Conservation (phyloP, 2,888 invertebrate genomes). For the Apodemia duryi region DNA sequence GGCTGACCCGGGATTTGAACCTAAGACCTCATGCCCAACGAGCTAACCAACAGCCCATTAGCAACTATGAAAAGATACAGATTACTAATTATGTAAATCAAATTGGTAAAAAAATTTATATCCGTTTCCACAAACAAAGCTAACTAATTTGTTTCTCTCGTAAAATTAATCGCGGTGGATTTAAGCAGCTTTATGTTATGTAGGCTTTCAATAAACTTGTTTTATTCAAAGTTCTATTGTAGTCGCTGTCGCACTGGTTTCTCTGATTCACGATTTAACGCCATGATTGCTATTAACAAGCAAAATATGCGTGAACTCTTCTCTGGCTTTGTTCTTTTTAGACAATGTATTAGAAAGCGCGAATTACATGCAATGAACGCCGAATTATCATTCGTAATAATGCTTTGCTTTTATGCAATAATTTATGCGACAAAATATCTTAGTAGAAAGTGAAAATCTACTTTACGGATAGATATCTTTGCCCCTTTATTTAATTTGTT, state of each 20-base stretch:
- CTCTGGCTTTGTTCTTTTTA: constrained; percentile 34
- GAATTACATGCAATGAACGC: constrained; percentile 24
- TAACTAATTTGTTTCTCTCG: too few relatives aligned
- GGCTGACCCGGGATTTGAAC: too few relatives aligned
- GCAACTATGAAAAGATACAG: too few relatives aligned
- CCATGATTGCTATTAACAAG: constrained; percentile 42
- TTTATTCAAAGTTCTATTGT: constrained; percentile 37
- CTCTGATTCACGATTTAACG: constrained; percentile 45
- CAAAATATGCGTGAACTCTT: constrained; percentile 39
- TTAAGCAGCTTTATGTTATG: not conserved
- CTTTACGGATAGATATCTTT: too few relatives aligned
- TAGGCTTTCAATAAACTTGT: constrained; percentile 40
- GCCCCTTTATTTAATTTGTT: too few relatives aligned
- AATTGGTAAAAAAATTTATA: too few relatives aligned
- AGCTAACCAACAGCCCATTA: too few relatives aligned
- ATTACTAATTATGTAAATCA: too few relatives aligned
- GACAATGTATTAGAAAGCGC: constrained; percentile 41
- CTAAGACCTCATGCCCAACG: too few relatives aligned
- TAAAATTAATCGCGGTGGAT: not conserved
- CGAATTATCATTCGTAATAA: constrained; percentile 19
- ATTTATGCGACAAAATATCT: constrained; percentile 2
- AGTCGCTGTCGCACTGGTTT: constrained; percentile 24
- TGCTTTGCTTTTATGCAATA: constrained; percentile 19
- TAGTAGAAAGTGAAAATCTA: not conserved
- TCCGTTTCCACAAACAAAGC: too few relatives aligned